These are phyloP conservation scores for Chironomus tentans DNA, from an alignment of 2,888 invertebrate genomes.

Conservation along the genomic window DNA sequence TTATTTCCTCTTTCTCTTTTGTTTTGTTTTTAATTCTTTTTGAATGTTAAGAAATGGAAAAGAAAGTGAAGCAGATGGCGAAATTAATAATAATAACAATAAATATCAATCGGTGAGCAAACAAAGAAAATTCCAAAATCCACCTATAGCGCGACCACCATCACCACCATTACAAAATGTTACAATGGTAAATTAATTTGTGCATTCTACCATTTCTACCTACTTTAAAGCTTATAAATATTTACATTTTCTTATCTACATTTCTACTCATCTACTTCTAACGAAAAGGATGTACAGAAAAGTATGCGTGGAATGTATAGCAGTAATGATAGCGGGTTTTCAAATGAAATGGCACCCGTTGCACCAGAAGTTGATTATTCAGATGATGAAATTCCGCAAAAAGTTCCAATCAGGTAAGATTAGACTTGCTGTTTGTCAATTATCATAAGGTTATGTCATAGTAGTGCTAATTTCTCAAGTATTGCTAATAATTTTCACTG, in stretches of 20 bases:
- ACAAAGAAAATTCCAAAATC: neutral
- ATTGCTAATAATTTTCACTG: neutral
- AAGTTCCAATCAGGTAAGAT: conserved; percentile 47
- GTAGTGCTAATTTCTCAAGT: neutral
- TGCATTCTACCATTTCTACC: too few relatives aligned
- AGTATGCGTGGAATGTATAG: conserved; percentile 41
- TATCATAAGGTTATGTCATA: neutral
- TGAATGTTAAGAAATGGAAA: neutral
- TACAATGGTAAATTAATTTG: neutral
- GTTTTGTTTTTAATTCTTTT: too few relatives aligned
- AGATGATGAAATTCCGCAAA: conserved; percentile 59
- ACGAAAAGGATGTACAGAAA: neutral
- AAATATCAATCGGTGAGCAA: neutral
- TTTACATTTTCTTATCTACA: too few relatives aligned
- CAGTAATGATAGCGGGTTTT: conserved; percentile 86
- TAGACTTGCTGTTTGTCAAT: neutral
- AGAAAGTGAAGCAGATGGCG: neutral
- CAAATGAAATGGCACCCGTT: conserved; percentile 75
- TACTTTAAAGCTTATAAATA: too few relatives aligned
- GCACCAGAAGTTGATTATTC: conserved; percentile 87
- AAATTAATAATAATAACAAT: neutral
- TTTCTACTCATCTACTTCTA: neutral
- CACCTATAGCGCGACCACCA: neutral
- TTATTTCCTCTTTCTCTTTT: neutral
- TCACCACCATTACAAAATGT: neutral